Evolutionary conservation across 2,888 invertebrate genomes (phyloP), one percentile per base, ranked within the genome.

Genomic region (Pristionchus maxplancki): DNA sequence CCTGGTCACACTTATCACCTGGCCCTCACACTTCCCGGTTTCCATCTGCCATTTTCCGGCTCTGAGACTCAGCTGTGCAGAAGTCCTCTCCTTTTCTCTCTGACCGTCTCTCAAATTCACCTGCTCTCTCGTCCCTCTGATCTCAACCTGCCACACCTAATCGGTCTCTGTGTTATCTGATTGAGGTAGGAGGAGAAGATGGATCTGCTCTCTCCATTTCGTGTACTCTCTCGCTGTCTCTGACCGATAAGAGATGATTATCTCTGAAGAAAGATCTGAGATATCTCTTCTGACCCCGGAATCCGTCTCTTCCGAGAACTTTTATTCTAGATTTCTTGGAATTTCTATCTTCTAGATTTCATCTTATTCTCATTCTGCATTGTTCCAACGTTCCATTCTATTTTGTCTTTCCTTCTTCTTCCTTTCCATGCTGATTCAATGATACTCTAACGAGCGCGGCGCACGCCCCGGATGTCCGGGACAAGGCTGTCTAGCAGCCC

Each of bases 91-190:
- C 64, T 64, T 71, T 37, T 71, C 71, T 71, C 71, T 71, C 71
- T 71, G 8, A 11, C 71, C 15, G 37, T 24, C 71, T 71, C 71
- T 37, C 71, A 0, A 17, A 37, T 20, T 37, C 37, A 24, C 71
- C 1, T 20, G 20, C 71, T 71, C 37, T 71, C 71, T 71, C 71
- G 37, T 24, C 58, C 53, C n/a, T n/a, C n/a, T n/a, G n/a, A 28
- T 3, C n/a, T 13, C 62, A 64, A 64, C 62, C 62, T 37, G 71
- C 71, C 71, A 71, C 71, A 71, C 71, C 71, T 71, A 71, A 71
- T 71, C 71, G 71, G 71, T 71, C 37, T 28, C 34, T 9, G 34
- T 67, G 64, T 67, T 67, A 67, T 67, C 64, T 67, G 64, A 67
- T 67, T 31, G 31, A 13, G 31, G 64, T n/a, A 28, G 64, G 20